A percentile compares a stretch with the other conserved stretches of the same genome.
phyloP scores from a whole-genome alignment of 2,113 vertebrate genomes.

The Rattus norvegicus region DNA sequence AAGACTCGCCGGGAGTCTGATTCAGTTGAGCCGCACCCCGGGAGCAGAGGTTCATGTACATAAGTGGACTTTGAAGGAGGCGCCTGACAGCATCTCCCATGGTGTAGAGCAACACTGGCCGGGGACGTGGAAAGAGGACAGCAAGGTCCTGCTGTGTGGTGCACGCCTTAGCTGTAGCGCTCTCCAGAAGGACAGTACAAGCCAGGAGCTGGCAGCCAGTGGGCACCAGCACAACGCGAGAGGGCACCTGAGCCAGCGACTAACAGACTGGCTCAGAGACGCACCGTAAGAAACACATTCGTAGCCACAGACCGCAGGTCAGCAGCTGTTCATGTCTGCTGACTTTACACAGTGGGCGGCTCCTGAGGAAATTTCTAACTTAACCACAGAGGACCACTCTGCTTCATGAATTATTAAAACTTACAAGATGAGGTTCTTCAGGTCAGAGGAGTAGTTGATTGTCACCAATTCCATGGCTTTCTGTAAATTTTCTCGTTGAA shows the following conservation, averaged over 20 bases:
- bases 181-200: neutral
- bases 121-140: neutral
- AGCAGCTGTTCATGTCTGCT: neutral
- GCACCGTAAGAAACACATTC: slow-evolving; percentile 56
- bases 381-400: neutral
- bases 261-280: slow-evolving; percentile 8
- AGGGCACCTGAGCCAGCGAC: neutral
- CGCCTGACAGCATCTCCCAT: neutral
- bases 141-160: neutral
- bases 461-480: slow-evolving; percentile 99
- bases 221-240: neutral
- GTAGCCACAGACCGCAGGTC: slow-evolving; percentile 29
- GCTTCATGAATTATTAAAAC: slow-evolving; percentile 72
- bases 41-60: neutral
- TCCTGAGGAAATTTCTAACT: neutral
- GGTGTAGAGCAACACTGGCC: neutral
- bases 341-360: slow-evolving; percentile 29
- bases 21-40: neutral
- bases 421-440: slow-evolving; percentile 99
- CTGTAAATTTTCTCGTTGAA: slow-evolving; percentile 99
- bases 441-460: slow-evolving; percentile 99
- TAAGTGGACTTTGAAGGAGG: neutral
- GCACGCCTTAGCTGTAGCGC: neutral
- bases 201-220: neutral
- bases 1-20: neutral